A percentile compares a stretch with the other conserved stretches of the same genome.
These are phyloP conservation scores for Cuniculus paca DNA, from an alignment of 2,797 vertebrate species.

Conservation along the genomic window DNA sequence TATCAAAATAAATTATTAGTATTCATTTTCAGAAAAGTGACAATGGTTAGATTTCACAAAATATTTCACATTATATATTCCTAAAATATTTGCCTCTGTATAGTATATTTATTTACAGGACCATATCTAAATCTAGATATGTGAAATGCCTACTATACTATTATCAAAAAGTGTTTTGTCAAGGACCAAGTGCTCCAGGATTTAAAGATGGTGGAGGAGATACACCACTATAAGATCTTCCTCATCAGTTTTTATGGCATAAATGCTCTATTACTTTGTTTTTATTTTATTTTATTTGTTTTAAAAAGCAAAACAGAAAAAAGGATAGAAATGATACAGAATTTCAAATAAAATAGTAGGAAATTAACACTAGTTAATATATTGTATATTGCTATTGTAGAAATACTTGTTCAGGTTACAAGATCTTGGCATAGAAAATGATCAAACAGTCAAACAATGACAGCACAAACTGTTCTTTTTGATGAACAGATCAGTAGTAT, in stretches of 20 bases:
- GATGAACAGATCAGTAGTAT: no score
- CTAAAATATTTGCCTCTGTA: not conserved
- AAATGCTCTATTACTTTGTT: not conserved
- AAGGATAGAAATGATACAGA: no score
- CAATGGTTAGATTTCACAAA: not conserved
- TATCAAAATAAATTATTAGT: not conserved
- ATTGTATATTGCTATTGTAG: no score
- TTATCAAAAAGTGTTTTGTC: constrained; percentile 12
- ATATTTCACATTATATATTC: not conserved
- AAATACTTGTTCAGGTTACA: no score
- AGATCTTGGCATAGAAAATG: no score
- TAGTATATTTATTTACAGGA: not conserved
- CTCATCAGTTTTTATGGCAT: not conserved
- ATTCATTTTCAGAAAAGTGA: not conserved
- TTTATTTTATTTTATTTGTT: no score
- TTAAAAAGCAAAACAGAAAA: no score
- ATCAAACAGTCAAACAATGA: no score
- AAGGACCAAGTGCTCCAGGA: not conserved
- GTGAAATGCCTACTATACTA: not conserved
- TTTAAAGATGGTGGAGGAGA: not conserved
- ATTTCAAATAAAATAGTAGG: no score
- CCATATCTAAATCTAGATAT: not conserved
- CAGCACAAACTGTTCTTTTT: no score
- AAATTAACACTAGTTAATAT: no score
- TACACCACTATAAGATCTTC: not conserved